Conservation (phyloP, 1,140 invertebrate genomes). For the Zaprionus lachaisei region DNA sequence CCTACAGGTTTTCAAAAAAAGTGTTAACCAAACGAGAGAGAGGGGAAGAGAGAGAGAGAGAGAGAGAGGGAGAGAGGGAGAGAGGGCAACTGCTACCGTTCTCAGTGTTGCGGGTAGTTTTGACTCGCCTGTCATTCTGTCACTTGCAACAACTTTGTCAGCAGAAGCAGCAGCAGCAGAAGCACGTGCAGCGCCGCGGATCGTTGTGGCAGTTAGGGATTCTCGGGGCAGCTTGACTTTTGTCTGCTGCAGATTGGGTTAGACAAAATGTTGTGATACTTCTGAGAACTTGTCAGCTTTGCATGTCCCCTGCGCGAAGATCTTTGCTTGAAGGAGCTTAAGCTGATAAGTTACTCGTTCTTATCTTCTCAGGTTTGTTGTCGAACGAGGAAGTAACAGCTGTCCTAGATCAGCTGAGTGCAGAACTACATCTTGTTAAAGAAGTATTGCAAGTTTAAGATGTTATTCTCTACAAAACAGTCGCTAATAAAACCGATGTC, state of each 20-base stretch:
- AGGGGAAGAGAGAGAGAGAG: neutral
- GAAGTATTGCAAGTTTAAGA: too few relatives aligned
- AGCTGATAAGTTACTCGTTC: neutral
- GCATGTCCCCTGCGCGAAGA: neutral
- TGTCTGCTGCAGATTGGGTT: slow-evolving; percentile 11
- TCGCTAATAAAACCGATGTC: accelerated
- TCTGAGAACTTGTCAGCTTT: slow-evolving; percentile 9
- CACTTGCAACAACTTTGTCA: slow-evolving; percentile 73
- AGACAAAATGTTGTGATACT: slow-evolving; percentile 17
- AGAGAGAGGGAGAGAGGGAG: neutral
- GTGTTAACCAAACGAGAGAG: slow-evolving; percentile 66
- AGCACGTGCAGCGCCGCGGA: slow-evolving; percentile 30
- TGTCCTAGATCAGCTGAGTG: neutral
- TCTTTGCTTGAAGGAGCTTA: neutral
- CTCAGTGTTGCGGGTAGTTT: slow-evolving; percentile 59
- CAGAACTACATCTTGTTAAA: neutral
- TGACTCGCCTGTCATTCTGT: slow-evolving; percentile 73
- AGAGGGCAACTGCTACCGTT: slow-evolving; percentile 20
- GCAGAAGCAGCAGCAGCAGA: slow-evolving; percentile 15
- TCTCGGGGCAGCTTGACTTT: neutral
- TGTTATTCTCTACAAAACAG: too few relatives aligned
- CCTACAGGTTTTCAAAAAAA: slow-evolving; percentile 32
- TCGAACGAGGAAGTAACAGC: neutral
- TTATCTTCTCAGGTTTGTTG: neutral
- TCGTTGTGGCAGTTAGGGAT: neutral